Percentiles rank a stretch among this genome's conserved stretches.
phyloP scores from a whole-genome alignment of 37 sponge, comb jelly and placozoan species.

The Bolinopsis microptera region DNA sequence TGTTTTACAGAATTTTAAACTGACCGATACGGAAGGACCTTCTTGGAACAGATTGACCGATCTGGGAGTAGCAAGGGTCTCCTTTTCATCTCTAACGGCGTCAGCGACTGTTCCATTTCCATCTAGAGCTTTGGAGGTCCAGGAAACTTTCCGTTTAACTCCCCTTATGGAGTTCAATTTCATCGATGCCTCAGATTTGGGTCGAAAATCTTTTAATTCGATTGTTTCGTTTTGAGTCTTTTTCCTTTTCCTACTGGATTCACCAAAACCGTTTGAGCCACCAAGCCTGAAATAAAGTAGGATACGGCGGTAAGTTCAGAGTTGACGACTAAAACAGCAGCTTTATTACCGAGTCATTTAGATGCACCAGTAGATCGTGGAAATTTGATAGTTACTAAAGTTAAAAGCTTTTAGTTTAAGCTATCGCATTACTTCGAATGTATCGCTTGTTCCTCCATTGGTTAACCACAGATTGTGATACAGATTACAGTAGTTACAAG shows the following conservation, averaged over 20 bases:
- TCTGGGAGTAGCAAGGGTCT: neutral
- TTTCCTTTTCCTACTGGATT: neutral
- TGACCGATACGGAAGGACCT: conserved; percentile 5
- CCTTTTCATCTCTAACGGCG: conserved; percentile 24
- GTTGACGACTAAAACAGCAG: too few relatives aligned
- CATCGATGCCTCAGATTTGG: neutral
- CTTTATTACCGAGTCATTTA: too few relatives aligned
- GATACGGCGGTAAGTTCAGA: too few relatives aligned
- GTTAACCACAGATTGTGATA: too few relatives aligned
- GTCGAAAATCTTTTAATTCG: conserved; percentile 14
- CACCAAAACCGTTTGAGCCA: neutral
- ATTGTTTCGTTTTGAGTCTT: neutral
- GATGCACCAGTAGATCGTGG: too few relatives aligned
- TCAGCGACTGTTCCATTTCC: neutral
- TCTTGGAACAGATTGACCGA: conserved; percentile 11
- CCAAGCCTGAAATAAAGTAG: neutral
- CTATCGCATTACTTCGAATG: too few relatives aligned
- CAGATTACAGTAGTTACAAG: too few relatives aligned
- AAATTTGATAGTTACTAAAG: too few relatives aligned
- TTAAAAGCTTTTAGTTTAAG: too few relatives aligned
- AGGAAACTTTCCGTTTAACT: neutral
- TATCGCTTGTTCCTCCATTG: too few relatives aligned
- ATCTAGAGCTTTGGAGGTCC: neutral
- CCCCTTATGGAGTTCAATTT: neutral
- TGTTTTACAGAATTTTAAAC: too few relatives aligned